A percentile compares a stretch with the other conserved stretches of the same genome.
These are phyloP conservation scores for Nannoperca obscura DNA, from an alignment of 2,797 vertebrate genomes.

Conservation along the genomic window DNA sequence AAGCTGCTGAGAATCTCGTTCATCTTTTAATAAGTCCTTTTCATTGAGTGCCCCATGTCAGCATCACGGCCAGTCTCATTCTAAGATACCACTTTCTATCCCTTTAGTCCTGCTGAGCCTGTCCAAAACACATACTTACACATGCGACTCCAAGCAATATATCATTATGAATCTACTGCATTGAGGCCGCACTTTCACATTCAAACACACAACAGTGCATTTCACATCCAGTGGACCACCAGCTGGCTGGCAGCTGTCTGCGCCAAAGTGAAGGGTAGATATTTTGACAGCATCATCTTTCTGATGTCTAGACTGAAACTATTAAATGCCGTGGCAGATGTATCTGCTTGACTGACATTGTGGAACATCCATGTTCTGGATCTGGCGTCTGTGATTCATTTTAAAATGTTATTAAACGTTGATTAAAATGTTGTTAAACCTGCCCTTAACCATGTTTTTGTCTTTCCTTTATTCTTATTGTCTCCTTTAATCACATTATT, in stretches of 20 bases:
- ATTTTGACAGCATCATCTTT: conserved; percentile 79
- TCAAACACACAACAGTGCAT: conserved; percentile 23
- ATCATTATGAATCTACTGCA: conserved; percentile 35
- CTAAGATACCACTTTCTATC: conserved; percentile 17
- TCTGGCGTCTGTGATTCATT: conserved; percentile 41
- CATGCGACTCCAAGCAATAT: conserved; percentile 7
- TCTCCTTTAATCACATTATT: conserved; percentile 49
- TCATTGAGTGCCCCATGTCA: conserved; percentile 26
- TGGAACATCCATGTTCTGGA: conserved; percentile 54
- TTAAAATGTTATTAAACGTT: conserved; percentile 44
- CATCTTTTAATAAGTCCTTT: conserved; percentile 24
- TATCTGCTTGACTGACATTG: conserved; percentile 69
- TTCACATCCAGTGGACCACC: conserved; percentile 66
- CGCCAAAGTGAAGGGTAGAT: conserved; percentile 65
- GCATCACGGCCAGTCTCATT: conserved; percentile 19
- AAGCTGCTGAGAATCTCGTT: conserved; percentile 22
- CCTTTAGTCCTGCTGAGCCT: conserved; percentile 24
- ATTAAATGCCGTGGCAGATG: conserved; percentile 67
- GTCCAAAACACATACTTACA: conserved; percentile 2
- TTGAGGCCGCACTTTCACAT: neutral
- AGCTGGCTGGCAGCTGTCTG: conserved; percentile 79
- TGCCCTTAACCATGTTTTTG: conserved; percentile 12
- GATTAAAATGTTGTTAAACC: conserved; percentile 41
- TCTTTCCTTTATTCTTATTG: conserved; percentile 20
- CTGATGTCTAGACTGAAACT: conserved; percentile 73